Evolutionary conservation across 2,888 invertebrate genomes (phyloP), one percentile per base, ranked within the genome.

Genomic region (Glyphotaelius pellucidus): DNA sequence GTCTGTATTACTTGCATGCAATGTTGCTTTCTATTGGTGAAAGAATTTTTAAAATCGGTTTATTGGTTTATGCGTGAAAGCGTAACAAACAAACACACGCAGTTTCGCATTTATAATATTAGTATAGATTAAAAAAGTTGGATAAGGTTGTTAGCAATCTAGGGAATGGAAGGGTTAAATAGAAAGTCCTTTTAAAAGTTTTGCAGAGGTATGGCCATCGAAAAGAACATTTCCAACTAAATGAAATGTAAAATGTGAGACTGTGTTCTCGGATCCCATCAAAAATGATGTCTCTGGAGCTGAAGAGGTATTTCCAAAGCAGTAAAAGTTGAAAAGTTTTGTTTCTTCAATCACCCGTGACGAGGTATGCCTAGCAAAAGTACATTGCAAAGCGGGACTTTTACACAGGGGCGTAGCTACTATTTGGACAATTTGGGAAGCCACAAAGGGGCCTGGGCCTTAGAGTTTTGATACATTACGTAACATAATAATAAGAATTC

Each of bases 321-420:
- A 25, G 67, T 67, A 25, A 67, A 67, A 67, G 25, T 67, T 25
- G 25, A 67, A 67, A 67, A 67, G 67, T 83, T 83, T 14, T 31
- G 83, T 35, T 32, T 7, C 83, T 83, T 83, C 83, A 83, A 32
- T 83, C 83, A 83, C 25, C 32, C 32, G 31, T 83, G 83, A 83
- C 32, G 83, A 83, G 35, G 83, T 32, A 81, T 81, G 81, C 32
- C 83, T 83, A 32, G 38, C 35, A 25, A 83, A 25, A 32, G 83
- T 32, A 83, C 19, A 38, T 38, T 35, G 83, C 3, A 19, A 83
- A 25, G 19, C 9, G 35, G 35, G 15, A 83, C 35, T 83, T 25
- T 25, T 38, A 32, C 15, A 15, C 32, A 67, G 67, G 67, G 67
- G 67, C 25, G 67, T 67, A 67, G 2, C 67, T 0, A 7, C 9